Evolutionary conservation across 2,113 vertebrate species (phyloP).

Genomic region (Bungarus multicinctus): DNA sequence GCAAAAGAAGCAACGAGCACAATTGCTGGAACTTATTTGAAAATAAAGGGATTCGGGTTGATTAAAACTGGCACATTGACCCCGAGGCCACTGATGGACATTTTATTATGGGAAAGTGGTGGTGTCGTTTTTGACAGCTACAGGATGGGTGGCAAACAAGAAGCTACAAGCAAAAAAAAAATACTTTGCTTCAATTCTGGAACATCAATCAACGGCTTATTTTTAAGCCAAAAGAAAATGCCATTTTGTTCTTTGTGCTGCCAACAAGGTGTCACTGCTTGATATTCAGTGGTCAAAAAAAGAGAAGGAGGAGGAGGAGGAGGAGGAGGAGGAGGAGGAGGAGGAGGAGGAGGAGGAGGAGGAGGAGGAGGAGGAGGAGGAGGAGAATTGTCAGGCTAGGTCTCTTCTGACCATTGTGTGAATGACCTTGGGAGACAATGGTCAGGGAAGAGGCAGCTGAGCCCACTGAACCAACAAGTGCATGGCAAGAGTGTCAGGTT

Average conservation of each 20-base stretch:
- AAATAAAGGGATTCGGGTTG: conserved; percentile 52
- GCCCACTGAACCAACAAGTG: not conserved
- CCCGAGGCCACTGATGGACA: conserved; percentile 48
- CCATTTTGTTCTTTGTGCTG: conserved; percentile 5
- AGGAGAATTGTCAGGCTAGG: not conserved
- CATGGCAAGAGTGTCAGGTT: not conserved
- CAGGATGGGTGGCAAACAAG: not conserved
- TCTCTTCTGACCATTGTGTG: not conserved
- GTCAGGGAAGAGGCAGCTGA: not conserved
- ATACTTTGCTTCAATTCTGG: conserved; percentile 34
- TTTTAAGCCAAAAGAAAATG: conserved; percentile 34
- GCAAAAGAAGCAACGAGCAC: conserved; percentile 42
- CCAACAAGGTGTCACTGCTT: conserved; percentile 5
- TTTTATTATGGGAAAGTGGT: not conserved
- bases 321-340: no score
- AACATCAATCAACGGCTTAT: conserved; percentile 24
- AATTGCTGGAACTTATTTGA: conserved; percentile 45
- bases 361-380: not conserved
- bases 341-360: no score
- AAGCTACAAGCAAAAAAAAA: not conserved
- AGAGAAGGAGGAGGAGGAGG: not conserved
- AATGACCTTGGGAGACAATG: not conserved
- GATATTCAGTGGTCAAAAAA: not conserved
- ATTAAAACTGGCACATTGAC: conserved; percentile 48
- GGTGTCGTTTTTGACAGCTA: conserved; percentile 46